These are phyloP conservation scores for Rhea americana DNA, from an alignment of 2,113 vertebrate genomes.

Conservation along the genomic window DNA sequence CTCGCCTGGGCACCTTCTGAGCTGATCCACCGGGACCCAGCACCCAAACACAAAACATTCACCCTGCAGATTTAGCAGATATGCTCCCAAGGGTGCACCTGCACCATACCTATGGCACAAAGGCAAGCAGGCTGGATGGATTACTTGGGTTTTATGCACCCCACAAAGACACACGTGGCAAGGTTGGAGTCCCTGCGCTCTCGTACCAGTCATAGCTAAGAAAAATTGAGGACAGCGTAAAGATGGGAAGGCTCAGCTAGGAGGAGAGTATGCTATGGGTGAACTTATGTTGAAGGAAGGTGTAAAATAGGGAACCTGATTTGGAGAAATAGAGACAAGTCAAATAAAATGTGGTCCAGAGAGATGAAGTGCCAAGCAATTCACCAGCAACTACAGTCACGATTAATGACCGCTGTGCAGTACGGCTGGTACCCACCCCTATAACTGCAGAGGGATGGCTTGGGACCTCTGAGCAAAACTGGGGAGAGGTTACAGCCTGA, in stretches of 20 bases:
- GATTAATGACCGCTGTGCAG: background rate
- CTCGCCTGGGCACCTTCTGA: background rate
- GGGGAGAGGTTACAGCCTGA: background rate
- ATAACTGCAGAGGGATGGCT: background rate
- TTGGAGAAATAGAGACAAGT: background rate
- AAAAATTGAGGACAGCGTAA: background rate
- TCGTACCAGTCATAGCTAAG: background rate
- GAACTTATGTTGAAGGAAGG: background rate
- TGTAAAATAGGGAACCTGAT: background rate
- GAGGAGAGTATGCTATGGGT: background rate
- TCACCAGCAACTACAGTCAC: background rate
- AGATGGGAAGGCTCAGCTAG: background rate
- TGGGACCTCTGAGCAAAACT: background rate
- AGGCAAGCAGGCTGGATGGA: background rate
- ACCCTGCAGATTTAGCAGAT: accelerated
- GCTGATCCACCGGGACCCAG: too few species aligned
- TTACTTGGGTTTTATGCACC: background rate
- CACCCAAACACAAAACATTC: background rate
- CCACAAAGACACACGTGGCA: background rate
- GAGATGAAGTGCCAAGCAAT: background rate
- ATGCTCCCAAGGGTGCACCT: background rate
- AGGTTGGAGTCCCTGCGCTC: background rate
- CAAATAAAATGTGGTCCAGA: background rate
- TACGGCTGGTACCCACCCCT: background rate
- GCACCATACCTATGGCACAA: background rate